Conservation (phyloP, 1,140 invertebrate genomes). For the Zaprionus taronus region DNA sequence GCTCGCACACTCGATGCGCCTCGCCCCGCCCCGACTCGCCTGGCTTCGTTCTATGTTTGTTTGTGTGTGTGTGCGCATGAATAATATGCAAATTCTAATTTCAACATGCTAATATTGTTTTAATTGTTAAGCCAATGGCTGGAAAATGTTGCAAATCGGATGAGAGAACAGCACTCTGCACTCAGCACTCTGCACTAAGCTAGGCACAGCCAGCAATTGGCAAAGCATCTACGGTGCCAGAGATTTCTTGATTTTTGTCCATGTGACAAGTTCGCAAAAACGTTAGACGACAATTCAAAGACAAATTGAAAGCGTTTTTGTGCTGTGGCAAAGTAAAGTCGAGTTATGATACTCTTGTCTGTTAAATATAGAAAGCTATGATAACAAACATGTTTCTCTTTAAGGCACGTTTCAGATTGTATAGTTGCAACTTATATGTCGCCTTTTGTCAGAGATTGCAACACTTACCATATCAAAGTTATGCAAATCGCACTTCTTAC, state of each 20-base stretch:
- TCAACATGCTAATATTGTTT: slow-evolving; percentile 68
- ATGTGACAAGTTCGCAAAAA: slow-evolving; percentile 27
- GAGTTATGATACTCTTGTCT: too few relatives aligned
- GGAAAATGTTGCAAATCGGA: slow-evolving; percentile 22
- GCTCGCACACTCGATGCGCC: too few relatives aligned
- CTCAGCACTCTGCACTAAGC: slow-evolving; percentile 13
- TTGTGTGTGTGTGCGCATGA: slow-evolving; percentile 26
- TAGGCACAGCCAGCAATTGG: slow-evolving; percentile 34
- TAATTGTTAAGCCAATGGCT: slow-evolving; percentile 60
- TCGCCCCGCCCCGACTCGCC: neutral
- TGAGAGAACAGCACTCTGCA: neutral
- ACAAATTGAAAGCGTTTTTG: slow-evolving; percentile 63
- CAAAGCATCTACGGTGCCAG: slow-evolving; percentile 6
- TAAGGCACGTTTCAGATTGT: too few relatives aligned
- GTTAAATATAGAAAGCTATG: too few relatives aligned
- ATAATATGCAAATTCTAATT: slow-evolving; percentile 69
- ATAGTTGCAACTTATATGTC: too few relatives aligned
- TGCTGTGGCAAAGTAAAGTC: slow-evolving; percentile 1
- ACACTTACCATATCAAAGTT: too few relatives aligned
- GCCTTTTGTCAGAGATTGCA: too few relatives aligned
- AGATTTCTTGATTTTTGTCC: slow-evolving; percentile 19
- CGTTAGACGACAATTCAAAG: slow-evolving; percentile 40
- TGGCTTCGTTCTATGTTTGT: slow-evolving; percentile 28
- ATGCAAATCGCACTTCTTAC: too few relatives aligned
- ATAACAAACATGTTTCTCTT: too few relatives aligned